phyloP scores from a whole-genome alignment of 2,888 invertebrate species.

The Cryptus armator region DNA sequence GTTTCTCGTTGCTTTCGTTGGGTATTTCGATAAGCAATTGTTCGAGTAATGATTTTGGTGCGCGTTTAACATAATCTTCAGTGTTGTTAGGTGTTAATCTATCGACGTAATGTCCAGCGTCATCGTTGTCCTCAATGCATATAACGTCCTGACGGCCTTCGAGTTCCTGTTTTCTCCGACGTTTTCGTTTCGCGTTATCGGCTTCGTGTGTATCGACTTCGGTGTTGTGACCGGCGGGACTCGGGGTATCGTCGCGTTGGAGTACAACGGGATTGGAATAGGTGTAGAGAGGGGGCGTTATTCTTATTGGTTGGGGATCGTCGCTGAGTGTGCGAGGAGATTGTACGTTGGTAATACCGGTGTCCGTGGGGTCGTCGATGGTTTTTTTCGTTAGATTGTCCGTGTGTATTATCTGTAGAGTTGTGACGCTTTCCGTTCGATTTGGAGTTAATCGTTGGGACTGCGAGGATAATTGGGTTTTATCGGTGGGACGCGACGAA shows the following conservation, averaged over 20 bases:
- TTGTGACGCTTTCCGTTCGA: conserved; percentile 22
- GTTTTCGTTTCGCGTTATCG: conserved; percentile 82
- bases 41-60: conserved; percentile 88
- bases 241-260: conserved; percentile 86
- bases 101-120: conserved; percentile 79
- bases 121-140: conserved; percentile 83
- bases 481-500: neutral
- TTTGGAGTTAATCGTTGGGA: conserved; percentile 73
- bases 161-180: conserved; percentile 83
- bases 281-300: conserved; percentile 91
- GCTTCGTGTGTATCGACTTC: conserved; percentile 81
- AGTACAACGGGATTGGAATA: conserved; percentile 91
- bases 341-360: conserved; percentile 76
- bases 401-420: conserved; percentile 75
- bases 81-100: conserved; percentile 77
- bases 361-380: conserved; percentile 72
- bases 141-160: conserved; percentile 84
- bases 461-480: conserved; percentile 64
- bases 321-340: conserved; percentile 81
- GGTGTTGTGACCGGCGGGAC: conserved; percentile 82
- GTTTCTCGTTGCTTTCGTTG: conserved; percentile 87
- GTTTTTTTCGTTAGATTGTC: conserved; percentile 81
- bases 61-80: conserved; percentile 81
- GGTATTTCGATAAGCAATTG: conserved; percentile 95
- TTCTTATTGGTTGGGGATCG: conserved; percentile 90